Evolutionary conservation across 2,888 invertebrate genomes (phyloP), one percentile per base, ranked within the genome.

Genomic region (Mellilla xanthometata): DNA sequence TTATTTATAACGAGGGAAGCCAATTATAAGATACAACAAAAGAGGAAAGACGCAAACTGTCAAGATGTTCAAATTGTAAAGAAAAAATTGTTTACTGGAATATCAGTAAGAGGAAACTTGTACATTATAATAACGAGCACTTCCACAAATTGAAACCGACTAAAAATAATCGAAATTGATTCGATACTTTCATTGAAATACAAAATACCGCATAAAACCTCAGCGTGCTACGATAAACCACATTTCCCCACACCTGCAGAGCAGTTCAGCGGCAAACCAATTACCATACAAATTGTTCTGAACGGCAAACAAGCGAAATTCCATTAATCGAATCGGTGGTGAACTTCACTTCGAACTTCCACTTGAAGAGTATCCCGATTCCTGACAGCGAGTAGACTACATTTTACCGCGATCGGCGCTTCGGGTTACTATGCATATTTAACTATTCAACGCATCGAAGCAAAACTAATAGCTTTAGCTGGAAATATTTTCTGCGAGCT

Each of bases 401-500:
- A 66, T 56, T 67, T 66, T 62, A 55, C 44, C 52, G 45, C 54
- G 60, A 59, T 58, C 52, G 58, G 51, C 50, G 48, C 54, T 60
- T 50, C 49, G 51, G 55, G 61, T 56, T 49, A 58, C 62, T 52
- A 58, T 69, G 70, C 71, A 74, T 74, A 76, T 71, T 69, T 61
- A 63, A 59, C 58, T 44, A 49, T 55, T 40, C 38, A 40, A 41
- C 59, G 49, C 50, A 56, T 47, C 34, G 32, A 49, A 36, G 34
- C 43, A 54, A 60, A 60, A 50, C 49, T 33, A 45, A 13, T 33
- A 13, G 27, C 12, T 27, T 31, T 3, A 19, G 15, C 9, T 13
- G 23, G 27, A 26, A 15, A 27, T 26, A 49, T 49, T 48, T 42
- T 27, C 22, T 43, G 9, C 12, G 10, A 12, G 38, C 34, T 1